Base-by-base conservation (phyloP, 1,140 invertebrate genomes). In the Chironomus tepperi region DNA sequence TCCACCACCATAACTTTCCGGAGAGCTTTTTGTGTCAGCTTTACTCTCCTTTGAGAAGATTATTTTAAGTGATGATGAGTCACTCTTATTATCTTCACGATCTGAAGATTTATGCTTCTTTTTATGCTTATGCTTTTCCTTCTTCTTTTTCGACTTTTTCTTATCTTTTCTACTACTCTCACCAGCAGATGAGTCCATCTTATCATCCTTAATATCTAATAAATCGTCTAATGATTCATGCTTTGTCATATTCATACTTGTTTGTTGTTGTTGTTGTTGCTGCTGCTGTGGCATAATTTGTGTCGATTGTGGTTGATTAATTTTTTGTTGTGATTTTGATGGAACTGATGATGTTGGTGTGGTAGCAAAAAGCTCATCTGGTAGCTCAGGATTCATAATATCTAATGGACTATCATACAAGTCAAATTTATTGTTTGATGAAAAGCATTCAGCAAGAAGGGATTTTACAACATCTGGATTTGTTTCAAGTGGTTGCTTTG, bases 51-150 rank as follows among this genome's bases (percentile, higher is more conserved):
- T 90, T 5, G 88, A 85, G 73, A 91, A 89, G 24, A 88, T 90
- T 12, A 91, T 88, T 77, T 88, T 89, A 7, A 89, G 85, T 1
- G 86, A 85, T 67, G 24, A 42, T 16, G 73, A 78, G 74, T 42
- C 79, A 79, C 83, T 77, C 57, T 80, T 80, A 79, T 84, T 83
- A 73, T 84, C 85, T 75, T 85, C 84, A 74, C 87, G 83, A 75
- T 84, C 83, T 75, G 88, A 85, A 77, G 86, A 87, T 81, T 89
- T 89, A 76, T 89, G 86, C 78, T 89, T 89, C 75, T 88, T 88
- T 76, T 89, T 89, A 76, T 87, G 84, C 76, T 87, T 88, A 73
- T 88, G 85, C 75, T 89, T 88, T 47, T 90, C 87, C 77, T 89
- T 87, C 75, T 88, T 87, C 77, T 87, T 88, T 77, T 90, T 89